These are phyloP conservation scores for Pterostichus niger DNA, from an alignment of 2,888 invertebrate species.

Conservation along the genomic window DNA sequence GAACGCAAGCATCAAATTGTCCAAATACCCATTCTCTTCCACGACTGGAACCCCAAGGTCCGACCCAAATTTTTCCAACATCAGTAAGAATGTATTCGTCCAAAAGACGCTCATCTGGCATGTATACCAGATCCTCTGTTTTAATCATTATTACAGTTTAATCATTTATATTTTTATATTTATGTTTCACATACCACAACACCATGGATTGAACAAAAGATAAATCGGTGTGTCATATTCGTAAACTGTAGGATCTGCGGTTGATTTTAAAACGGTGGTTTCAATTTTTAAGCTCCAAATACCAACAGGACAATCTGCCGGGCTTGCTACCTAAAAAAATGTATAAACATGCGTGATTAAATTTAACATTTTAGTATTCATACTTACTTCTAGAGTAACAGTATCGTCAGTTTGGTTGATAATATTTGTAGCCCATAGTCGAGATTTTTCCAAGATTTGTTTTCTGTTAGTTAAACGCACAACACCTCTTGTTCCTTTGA, in stretches of 20 bases:
- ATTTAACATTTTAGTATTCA: not conserved
- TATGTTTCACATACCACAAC: conserved; percentile 81
- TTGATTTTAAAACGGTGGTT: conserved; percentile 78
- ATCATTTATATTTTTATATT: not conserved
- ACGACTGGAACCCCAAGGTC: conserved; percentile 84
- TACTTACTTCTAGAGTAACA: conserved; percentile 75
- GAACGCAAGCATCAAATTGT: conserved; percentile 86
- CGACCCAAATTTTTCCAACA: conserved; percentile 92
- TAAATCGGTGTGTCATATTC: conserved; percentile 85
- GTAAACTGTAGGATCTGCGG: conserved; percentile 76
- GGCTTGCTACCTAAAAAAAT: conserved; percentile 81
- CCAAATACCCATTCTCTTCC: conserved; percentile 93
- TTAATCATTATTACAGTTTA: conserved; percentile 14
- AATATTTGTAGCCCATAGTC: conserved; percentile 74
- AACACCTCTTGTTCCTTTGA: conserved; percentile 80
- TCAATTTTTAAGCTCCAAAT: conserved; percentile 84
- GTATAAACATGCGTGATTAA: conserved; percentile 4
- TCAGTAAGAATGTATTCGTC: conserved; percentile 90
- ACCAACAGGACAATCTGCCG: conserved; percentile 83
- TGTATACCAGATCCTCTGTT: conserved; percentile 87
- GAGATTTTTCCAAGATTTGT: conserved; percentile 70
- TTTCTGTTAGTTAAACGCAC: conserved; percentile 71
- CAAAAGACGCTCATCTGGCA: conserved; percentile 84
- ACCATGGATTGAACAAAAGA: conserved; percentile 91
- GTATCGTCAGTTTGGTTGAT: conserved; percentile 73